A percentile compares a stretch with the other conserved stretches of the same genome.
Evolutionary conservation across 2,797 vertebrate genomes (phyloP).

Genomic region (Erethizon dorsatum): DNA sequence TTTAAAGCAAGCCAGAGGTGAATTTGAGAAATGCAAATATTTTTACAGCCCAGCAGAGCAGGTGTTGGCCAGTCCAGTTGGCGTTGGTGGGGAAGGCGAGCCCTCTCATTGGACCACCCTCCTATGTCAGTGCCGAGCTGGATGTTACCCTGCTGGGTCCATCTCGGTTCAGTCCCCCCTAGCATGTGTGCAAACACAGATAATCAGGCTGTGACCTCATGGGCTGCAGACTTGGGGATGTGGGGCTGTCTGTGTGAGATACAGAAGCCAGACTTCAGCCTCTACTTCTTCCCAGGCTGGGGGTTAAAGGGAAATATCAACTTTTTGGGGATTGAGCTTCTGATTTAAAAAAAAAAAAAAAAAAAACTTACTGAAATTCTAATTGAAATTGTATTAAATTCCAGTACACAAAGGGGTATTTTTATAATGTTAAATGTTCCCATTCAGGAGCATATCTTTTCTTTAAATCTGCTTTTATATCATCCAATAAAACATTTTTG

Average conservation of each 20-base stretch:
- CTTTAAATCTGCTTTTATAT: constrained; percentile 14
- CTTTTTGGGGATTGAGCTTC: constrained; percentile 16
- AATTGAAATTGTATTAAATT: constrained; percentile 53
- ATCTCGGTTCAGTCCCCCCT: neutral
- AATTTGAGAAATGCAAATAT: constrained; percentile 27
- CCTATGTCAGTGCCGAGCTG: neutral
- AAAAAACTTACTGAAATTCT: constrained; percentile 39
- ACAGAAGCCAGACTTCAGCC: neutral
- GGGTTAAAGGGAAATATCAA: neutral
- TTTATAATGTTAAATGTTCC: constrained; percentile 4
- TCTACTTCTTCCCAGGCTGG: neutral
- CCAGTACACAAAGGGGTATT: neutral
- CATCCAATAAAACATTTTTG: neutral
- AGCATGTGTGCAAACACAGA: neutral
- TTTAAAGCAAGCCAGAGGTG: constrained; percentile 46
- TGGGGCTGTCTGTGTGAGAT: neutral
- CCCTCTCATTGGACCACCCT: neutral
- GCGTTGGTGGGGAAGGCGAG: neutral
- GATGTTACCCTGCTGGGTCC: neutral
- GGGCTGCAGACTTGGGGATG: neutral
- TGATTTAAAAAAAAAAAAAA: neutral
- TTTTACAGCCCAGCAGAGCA: neutral
- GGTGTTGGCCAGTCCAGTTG: neutral
- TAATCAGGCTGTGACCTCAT: neutral
- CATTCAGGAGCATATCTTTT: constrained; percentile 19